A percentile compares a stretch with the other conserved stretches of the same genome.
Evolutionary conservation across 2,113 vertebrate species (phyloP).

Genomic region (Sminthopsis crassicaudata): DNA sequence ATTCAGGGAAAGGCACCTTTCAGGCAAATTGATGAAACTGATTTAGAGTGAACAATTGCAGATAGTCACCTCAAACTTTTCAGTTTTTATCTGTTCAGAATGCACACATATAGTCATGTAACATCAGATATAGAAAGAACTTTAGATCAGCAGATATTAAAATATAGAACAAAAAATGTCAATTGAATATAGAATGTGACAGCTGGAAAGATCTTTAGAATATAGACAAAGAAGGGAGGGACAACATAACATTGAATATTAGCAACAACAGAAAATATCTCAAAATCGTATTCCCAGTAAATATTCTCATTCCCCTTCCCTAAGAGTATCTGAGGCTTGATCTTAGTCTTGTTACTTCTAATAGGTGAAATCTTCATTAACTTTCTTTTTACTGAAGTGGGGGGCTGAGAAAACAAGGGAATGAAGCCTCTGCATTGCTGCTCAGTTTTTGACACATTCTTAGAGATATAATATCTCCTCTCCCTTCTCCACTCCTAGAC

Average conservation of each 20-base stretch:
- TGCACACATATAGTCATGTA: not conserved
- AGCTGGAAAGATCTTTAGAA: not conserved
- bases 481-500: not conserved
- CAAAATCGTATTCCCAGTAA: not conserved
- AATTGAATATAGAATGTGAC: not conserved
- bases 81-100: slow-evolving; percentile 28
- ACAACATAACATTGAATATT: not conserved
- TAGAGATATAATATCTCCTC: not conserved
- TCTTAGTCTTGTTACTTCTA: not conserved
- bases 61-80: not conserved
- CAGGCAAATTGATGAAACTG: slow-evolving; percentile 8
- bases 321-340: not conserved
- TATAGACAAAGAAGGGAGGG: not conserved
- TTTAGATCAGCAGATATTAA: not conserved
- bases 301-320: not conserved
- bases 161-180: not conserved
- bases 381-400: not conserved
- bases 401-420: not conserved
- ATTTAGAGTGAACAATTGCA: slow-evolving; percentile 10
- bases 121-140: not conserved
- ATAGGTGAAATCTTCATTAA: not conserved
- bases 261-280: not conserved
- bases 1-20: not conserved
- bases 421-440: not conserved
- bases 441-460: not conserved